phyloP scores from a whole-genome alignment of 2,113 vertebrate genomes.

The Solea senegalensis region DNA sequence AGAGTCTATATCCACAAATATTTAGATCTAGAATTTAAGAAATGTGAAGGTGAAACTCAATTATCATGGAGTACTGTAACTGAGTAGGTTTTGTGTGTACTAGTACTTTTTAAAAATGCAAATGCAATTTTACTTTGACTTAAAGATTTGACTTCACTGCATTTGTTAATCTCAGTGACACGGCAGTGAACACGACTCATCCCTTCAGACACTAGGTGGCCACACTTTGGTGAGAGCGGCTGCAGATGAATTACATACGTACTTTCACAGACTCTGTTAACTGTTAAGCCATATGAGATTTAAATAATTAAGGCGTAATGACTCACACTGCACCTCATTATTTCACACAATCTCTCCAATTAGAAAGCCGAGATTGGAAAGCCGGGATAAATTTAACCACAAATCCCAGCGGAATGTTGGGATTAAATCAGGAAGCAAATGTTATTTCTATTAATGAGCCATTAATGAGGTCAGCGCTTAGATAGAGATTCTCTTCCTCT shows the following conservation, averaged over 20 bases:
- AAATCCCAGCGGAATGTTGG: constrained; percentile 57
- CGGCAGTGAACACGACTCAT: constrained; percentile 17
- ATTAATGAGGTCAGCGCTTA: constrained; percentile 46
- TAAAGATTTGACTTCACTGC: neutral
- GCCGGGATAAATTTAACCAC: constrained; percentile 49
- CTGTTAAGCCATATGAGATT: constrained; percentile 52
- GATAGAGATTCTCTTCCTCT: constrained; percentile 6
- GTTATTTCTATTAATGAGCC: constrained; percentile 58
- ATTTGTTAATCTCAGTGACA: constrained; percentile 1
- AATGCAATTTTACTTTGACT: too few relatives aligned
- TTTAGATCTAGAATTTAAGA: too few relatives aligned
- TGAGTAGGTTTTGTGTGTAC: too few relatives aligned
- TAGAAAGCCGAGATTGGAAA: constrained; percentile 44
- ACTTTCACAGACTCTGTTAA: constrained; percentile 21
- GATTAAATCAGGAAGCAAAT: constrained; percentile 56
- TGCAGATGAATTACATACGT: constrained; percentile 30
- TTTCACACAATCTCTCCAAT: constrained; percentile 48
- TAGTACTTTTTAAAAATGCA: too few relatives aligned
- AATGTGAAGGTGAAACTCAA: too few relatives aligned
- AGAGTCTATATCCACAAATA: too few relatives aligned
- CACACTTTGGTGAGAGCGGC: constrained; percentile 30
- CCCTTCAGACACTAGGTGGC: constrained; percentile 38
- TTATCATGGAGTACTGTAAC: too few relatives aligned
- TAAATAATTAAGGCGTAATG: constrained; percentile 57
- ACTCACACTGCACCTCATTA: constrained; percentile 62